Conservation (phyloP, 2,113 vertebrate genomes). For the Phalacrocorax brasilianus region DNA sequence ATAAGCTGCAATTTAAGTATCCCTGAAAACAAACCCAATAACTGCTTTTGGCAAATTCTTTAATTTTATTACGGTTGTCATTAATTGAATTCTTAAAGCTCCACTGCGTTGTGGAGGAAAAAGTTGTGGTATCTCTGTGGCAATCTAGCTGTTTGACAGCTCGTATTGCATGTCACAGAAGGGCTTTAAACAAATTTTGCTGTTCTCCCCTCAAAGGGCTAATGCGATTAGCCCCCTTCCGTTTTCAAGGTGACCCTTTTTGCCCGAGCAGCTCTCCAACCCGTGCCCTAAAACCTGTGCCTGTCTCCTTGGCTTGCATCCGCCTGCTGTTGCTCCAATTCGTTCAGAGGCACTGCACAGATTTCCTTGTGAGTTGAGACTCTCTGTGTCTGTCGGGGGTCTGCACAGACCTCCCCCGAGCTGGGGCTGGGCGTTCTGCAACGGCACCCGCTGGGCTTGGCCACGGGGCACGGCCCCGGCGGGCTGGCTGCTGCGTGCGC, state of each 20-base stretch:
- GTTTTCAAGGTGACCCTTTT: conserved; percentile 32
- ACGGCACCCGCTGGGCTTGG: neutral
- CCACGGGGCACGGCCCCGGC: rapidly evolving
- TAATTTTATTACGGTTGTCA: neutral
- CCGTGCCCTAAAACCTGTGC: neutral
- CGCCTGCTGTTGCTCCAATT: neutral
- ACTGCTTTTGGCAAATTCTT: neutral
- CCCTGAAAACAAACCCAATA: neutral
- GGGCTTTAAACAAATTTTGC: neutral
- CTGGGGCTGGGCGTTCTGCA: neutral
- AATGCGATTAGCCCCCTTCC: neutral
- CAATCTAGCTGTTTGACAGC: neutral
- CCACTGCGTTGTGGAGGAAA: rapidly evolving
- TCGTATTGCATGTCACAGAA: rapidly evolving
- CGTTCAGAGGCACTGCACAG: rapidly evolving
- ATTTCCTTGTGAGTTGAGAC: neutral
- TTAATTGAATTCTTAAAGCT: neutral
- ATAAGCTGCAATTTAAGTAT: neutral
- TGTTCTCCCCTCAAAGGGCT: neutral
- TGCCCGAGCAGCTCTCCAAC: neutral
- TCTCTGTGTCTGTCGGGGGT: neutral
- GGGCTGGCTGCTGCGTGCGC: rapidly evolving
- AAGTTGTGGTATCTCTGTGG: neutral
- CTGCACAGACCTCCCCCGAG: too few species aligned
- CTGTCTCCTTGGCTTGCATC: neutral